Conservation (phyloP, 1,140 invertebrate genomes). For the Drosophila azteca region DNA sequence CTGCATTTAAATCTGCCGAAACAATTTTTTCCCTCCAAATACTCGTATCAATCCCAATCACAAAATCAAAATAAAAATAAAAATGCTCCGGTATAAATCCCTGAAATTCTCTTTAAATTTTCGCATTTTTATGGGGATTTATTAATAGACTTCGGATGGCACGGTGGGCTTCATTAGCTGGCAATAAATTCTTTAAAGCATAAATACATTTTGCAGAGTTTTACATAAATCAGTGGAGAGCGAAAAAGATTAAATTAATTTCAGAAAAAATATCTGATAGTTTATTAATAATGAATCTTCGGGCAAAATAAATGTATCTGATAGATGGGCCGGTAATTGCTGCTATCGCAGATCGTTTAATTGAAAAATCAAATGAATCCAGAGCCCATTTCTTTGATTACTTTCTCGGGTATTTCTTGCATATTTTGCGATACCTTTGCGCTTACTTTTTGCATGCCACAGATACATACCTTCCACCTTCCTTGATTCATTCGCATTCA, state of each 20-base stretch:
- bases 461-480: constrained; percentile 25
- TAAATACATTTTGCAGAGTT: too few relatives aligned
- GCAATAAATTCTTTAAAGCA: too few relatives aligned
- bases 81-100: too few relatives aligned
- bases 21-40: not conserved
- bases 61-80: not conserved
- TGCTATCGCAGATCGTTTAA: not conserved
- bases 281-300: not conserved
- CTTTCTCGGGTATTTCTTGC: not conserved
- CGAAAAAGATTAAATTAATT: too few relatives aligned
- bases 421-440: constrained; percentile 3
- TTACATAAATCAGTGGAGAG: too few relatives aligned
- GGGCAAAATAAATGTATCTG: not conserved
- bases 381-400: constrained; percentile 8
- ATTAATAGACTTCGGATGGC: too few relatives aligned
- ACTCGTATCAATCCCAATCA: not conserved
- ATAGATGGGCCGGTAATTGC: not conserved
- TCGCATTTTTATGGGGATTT: too few relatives aligned
- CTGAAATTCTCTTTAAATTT: too few relatives aligned
- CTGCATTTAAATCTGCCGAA: constrained; percentile 14
- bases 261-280: too few relatives aligned
- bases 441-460: constrained; percentile 15
- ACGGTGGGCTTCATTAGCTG: too few relatives aligned
- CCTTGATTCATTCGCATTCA: not conserved
- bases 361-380: not conserved